A percentile compares a stretch with the other conserved stretches of the same genome.
Evolutionary conservation across 2,888 invertebrate species (phyloP).

Genomic region (Cataglyphis cursor): DNA sequence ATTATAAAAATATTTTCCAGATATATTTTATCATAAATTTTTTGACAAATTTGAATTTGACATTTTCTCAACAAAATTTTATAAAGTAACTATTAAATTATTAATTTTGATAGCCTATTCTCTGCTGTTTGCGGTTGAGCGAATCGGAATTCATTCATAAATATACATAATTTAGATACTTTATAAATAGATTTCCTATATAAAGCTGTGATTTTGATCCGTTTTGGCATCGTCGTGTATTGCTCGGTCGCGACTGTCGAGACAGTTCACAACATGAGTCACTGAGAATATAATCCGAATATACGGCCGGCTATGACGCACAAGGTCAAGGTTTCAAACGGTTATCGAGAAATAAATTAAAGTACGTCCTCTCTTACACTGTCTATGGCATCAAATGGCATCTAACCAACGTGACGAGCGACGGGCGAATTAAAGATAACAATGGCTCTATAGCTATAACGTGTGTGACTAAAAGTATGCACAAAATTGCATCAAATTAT

Average conservation of each 20-base stretch:
- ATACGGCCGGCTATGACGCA: conserved; percentile 74
- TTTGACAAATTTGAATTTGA: not conserved
- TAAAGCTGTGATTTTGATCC: conserved; percentile 17
- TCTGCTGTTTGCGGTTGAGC: not conserved
- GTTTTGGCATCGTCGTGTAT: not conserved
- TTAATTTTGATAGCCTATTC: not conserved
- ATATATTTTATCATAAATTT: not conserved
- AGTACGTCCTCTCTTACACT: conserved; percentile 59
- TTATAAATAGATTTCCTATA: not conserved
- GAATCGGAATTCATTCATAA: not conserved
- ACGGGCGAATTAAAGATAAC: not conserved
- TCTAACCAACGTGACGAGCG: not conserved
- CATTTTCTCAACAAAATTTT: not conserved
- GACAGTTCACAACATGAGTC: conserved; percentile 74
- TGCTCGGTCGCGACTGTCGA: conserved; percentile 10
- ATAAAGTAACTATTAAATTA: conserved; percentile 6
- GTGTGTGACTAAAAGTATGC: not conserved
- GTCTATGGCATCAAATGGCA: not conserved
- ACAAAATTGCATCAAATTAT: conserved; percentile 2
- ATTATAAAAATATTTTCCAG: not conserved
- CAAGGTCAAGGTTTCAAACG: conserved; percentile 82
- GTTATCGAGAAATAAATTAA: conserved; percentile 82
- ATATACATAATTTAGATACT: not conserved
- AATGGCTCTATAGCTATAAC: conserved; percentile 19
- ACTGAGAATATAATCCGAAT: conserved; percentile 79